Evolutionary conservation across 2,797 vertebrate species (phyloP).

Genomic region (Coilia nasus): DNA sequence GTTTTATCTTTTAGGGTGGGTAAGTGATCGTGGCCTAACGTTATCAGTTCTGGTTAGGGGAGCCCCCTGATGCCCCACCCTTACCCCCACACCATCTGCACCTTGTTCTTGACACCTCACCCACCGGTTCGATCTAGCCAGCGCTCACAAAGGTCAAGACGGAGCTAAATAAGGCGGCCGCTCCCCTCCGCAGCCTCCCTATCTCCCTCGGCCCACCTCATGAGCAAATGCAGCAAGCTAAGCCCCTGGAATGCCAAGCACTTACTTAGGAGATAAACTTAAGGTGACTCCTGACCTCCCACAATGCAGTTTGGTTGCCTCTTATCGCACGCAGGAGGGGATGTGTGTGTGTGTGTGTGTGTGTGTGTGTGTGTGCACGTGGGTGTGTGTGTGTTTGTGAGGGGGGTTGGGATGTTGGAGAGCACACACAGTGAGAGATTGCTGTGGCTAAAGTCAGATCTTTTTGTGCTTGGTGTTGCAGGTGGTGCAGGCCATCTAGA

Average conservation of each 20-base stretch:
- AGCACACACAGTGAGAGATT: not conserved
- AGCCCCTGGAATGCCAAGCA: conserved; percentile 33
- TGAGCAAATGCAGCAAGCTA: conserved; percentile 8
- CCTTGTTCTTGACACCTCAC: conserved; percentile 26
- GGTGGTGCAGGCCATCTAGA: conserved; percentile 19
- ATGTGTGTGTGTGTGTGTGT: not conserved
- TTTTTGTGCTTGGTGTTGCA: not conserved
- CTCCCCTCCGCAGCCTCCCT: conserved; percentile 2
- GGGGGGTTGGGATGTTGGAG: too few species aligned
- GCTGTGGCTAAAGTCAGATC: conserved; percentile 1
- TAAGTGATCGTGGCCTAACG: not conserved
- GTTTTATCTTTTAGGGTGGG: conserved; percentile 22
- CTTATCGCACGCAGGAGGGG: not conserved
- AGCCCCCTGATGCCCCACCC: not conserved
- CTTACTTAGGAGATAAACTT: conserved; percentile 30
- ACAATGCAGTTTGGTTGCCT: not conserved
- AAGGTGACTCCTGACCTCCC: conserved; percentile 27
- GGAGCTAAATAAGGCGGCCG: conserved; percentile 56
- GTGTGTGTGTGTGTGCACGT: not conserved
- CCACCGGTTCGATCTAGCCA: conserved; percentile 39
- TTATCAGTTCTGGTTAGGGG: not conserved
- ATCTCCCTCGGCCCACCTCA: not conserved
- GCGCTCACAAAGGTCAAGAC: conserved; percentile 48
- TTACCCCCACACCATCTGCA: not conserved
- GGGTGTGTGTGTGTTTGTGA: not conserved